Evolutionary conservation across 2,113 vertebrate species (phyloP).

Genomic region (Ranitomeya variabilis): DNA sequence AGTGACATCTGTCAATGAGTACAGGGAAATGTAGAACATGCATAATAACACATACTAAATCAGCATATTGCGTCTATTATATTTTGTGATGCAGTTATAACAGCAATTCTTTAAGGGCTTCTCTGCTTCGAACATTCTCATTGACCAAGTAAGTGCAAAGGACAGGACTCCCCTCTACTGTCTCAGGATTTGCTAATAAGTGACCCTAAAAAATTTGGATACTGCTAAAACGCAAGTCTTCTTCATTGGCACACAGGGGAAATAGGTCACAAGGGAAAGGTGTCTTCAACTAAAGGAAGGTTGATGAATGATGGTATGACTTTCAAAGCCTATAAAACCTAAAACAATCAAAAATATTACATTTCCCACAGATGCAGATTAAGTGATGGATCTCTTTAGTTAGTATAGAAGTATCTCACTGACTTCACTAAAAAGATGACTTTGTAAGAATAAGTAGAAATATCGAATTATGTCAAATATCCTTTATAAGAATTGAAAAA

Average conservation of each 20-base stretch:
- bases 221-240: not conserved
- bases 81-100: not conserved
- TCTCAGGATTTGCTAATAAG: not conserved
- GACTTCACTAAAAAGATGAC: not conserved
- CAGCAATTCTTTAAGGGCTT: not conserved
- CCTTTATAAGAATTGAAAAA: not conserved
- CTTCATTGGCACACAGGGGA: not conserved
- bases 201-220: not conserved
- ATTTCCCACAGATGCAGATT: not conserved
- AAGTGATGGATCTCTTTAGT: not conserved
- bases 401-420: not conserved
- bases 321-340: not conserved
- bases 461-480: not conserved
- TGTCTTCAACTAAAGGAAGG: not conserved
- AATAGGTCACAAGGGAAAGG: not conserved
- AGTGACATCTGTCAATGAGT: slow-evolving; percentile 16
- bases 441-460: not conserved
- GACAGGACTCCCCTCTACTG: not conserved
- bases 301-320: not conserved
- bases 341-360: not conserved
- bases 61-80: not conserved
- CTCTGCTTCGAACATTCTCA: not conserved
- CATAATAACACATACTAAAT: not conserved
- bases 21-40: not conserved
- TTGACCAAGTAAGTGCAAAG: no score